Evolutionary conservation across 2,113 vertebrate species (phyloP), one percentile per base, ranked within the genome.

Genomic region (Pao palembangensis): DNA sequence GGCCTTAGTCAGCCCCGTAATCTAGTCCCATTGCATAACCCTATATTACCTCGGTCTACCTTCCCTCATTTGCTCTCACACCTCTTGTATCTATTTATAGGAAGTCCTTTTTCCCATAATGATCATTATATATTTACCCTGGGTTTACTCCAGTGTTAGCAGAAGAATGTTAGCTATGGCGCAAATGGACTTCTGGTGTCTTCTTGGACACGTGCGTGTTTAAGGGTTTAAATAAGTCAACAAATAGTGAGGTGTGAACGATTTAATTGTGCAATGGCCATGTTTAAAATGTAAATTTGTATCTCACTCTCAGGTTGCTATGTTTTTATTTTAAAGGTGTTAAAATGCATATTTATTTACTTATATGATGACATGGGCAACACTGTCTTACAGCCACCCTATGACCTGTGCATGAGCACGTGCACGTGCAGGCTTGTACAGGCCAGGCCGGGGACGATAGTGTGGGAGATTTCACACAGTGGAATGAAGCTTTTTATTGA

Each of bases 1-100:
- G 55, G 73, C 67, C 55, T 23, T 46, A 50, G 41, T 76, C 64
- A 58, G 67, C 49, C 68, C 61, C 49, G 3, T 87, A 85, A 85
- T 84, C 81, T 71, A 56, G 58, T 63, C 55, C 65, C 65, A 55
- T 86, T 85, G 76, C 80, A 67, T 88, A 85, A 88, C 58, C 53
- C 18, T 55, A 69, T 70, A 78, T 82, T 80, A 63, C 72, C 56
- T 73, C 58, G 53, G 61, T 44, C 51, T 55, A 60, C 64, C 55
- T 63, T 64, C 61, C 34, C 50, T 61, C 53, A 55, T 75, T 61
- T 17, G 18, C 14, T 52, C 64, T 70, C 48, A 46, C 53, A 43
- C 55, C 17, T 46, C 44, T 17, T n/a, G 44, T 8, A 47, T 47
- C 15, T n/a, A 13, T 47, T n/a, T 8, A 46, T 17, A 31, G 55